Evolutionary conservation across 2,113 vertebrate species (phyloP), one percentile per base, ranked within the genome.

Genomic region (Sturnus vulgaris): DNA sequence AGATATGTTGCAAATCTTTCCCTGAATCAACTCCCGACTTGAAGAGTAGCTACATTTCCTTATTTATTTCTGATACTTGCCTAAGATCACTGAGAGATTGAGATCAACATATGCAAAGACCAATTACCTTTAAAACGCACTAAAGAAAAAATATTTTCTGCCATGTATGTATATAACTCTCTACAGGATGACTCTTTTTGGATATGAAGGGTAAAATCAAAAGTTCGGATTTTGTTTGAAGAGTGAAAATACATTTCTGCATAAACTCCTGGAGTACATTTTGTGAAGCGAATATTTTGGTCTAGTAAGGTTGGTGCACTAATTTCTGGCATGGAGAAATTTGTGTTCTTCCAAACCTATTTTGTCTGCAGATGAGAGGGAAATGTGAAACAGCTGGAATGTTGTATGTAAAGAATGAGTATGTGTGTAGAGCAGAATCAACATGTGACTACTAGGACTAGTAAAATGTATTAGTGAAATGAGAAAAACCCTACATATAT

Each of bases 351-450:
- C 16, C 47, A 71, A 90, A 52, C 8, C 4, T 65, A 8, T 53
- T 86, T 53, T 79, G 12, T 68, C 28, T 46, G 33, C 20, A 80
- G 17, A 37, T 59, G 35, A 59, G 11, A 89, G 11, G 10, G n/a
- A 93, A 28, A 72, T 8, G 11, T 82, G n/a, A 61, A 82, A 71
- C 21, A 79, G 9, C 3, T 19, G 23, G 24, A 57, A 21, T 44
- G 9, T 15, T 66, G 2, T 61, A 63, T 65, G 4, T 52, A 27
- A 86, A 39, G 47, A 73, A 70, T 53, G 57, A 79, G 7, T 47
- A 39, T 12, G 4, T 46, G 1, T 16, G 5, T 46, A 40, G 12
- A n/a, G 31, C 24, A 66, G 5, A 72, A 55, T 46, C 0, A 1
- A n/a, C 0, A 2, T 7, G 11, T 68, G 31, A 79, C 15, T 25